Conservation (phyloP, 2,113 vertebrate genomes). For the Gymnorhina tibicen region DNA sequence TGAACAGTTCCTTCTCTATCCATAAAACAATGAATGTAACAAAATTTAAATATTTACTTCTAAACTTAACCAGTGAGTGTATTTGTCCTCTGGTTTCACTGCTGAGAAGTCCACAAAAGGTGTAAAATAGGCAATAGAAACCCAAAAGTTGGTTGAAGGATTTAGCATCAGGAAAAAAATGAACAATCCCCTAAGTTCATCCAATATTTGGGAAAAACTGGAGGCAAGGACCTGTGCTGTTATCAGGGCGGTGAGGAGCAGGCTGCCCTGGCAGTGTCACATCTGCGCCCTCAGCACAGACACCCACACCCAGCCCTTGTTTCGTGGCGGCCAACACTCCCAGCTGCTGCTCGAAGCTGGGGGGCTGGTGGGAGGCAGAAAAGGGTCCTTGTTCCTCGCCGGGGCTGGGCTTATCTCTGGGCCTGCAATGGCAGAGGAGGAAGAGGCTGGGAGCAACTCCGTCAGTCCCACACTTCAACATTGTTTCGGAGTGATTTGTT, state of each 20-base stretch:
- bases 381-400: background rate
- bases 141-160: background rate
- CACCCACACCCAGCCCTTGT: background rate
- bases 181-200: rapidly evolving
- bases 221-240: rapidly evolving
- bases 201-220: background rate
- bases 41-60: background rate
- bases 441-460: background rate
- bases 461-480: constrained; percentile 31
- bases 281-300: background rate
- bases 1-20: background rate
- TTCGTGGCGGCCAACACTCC: rapidly evolving
- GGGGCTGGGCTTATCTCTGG: background rate
- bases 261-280: background rate
- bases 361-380: background rate
- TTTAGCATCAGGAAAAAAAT: background rate
- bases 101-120: background rate
- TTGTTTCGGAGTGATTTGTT: constrained; percentile 79
- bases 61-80: background rate
- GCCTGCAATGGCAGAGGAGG: background rate
- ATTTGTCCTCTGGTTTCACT: background rate
- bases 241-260: background rate
- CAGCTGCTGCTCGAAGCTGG: background rate
- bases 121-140: background rate
- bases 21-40: background rate